Percentiles rank a stretch among this genome's conserved stretches.
phyloP scores from a whole-genome alignment of 2,888 invertebrate species.

The Scelioninae gen. 1 region DNA sequence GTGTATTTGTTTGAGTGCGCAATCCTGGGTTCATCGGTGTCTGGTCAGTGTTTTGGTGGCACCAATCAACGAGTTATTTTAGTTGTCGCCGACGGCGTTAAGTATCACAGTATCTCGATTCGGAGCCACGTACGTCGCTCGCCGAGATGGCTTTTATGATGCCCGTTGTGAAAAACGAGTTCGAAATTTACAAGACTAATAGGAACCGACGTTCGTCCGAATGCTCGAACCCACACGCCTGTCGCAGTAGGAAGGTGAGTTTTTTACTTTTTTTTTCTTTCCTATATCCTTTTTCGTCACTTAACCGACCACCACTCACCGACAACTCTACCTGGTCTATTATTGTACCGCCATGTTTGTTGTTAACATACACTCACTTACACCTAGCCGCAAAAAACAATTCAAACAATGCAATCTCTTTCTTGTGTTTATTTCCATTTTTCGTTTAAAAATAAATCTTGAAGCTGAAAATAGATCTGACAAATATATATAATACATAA shows the following conservation, averaged over 20 bases:
- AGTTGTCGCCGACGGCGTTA: constrained; percentile 15
- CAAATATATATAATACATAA: no score
- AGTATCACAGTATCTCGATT: constrained; percentile 6
- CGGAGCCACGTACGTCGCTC: constrained; percentile 15
- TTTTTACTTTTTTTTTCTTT: neutral
- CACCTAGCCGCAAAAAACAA: neutral
- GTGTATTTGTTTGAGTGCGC: constrained; percentile 20
- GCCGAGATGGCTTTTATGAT: constrained; percentile 95
- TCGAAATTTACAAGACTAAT: constrained; percentile 95
- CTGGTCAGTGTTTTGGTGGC: constrained; percentile 24
- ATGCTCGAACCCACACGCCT: constrained; percentile 87
- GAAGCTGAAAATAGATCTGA: no score
- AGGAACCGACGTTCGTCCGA: constrained; percentile 91
- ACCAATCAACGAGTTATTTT: constrained; percentile 34
- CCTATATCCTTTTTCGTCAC: neutral
- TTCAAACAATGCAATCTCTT: neutral
- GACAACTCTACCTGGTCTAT: constrained; percentile 10
- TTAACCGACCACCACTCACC: neutral
- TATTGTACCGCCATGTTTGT: constrained; percentile 28
- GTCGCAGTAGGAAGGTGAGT: constrained; percentile 88
- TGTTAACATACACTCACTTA: neutral
- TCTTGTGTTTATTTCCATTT: neutral
- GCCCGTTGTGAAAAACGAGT: constrained; percentile 97
- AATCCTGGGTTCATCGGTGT: constrained; percentile 20
- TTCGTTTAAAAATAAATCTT: neutral